Base-by-base conservation (phyloP, 2,797 vertebrate genomes). In the Sebastes matsubarae region DNA sequence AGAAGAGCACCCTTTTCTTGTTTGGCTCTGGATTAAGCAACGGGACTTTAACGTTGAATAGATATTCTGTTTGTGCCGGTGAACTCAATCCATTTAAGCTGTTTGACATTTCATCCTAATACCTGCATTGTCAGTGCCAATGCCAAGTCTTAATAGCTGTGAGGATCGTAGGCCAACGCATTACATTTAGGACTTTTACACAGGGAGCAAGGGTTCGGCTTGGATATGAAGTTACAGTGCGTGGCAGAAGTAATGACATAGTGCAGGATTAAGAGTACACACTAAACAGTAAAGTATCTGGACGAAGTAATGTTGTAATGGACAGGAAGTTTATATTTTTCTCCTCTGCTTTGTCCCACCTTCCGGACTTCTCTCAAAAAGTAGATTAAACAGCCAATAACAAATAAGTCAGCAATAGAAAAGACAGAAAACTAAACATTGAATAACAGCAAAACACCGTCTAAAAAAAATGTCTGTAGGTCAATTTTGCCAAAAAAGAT, bases 101-200 rank as follows among this genome's bases (percentile, higher is more conserved):
- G 64, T 84, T 86, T 90, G 87, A 89, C 75, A 92, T 90, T 86
- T 91, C 82, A 89, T 88, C 78, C 75, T 87, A 88, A 89, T 80
- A 63, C 83, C 63, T 63, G 61, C 65, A 82, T 77, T 83, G 77
- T 89, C 76, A 79, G 4, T 38, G 54, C 55, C 68, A 55, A 60
- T 68, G 83, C 87, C 75, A 91, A 85, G 80, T 79, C 68, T 80
- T 87, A 89, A 90, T 80, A 83, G 79, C 67, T 67, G 68, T n/a
- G 38, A 72, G 61, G 29, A 85, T 71, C 11, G 18, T 18, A 80
- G 79, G 63, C 65, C 54, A 69, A 68, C 60, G 61, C 82, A 58
- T 78, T 80, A 70, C 81, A 75, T 65, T 36, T 38, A 32, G 70
- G 32, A 46, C 75, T 66, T 78, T 82, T 80, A 81, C 74, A 83